These are phyloP conservation scores for Enchytraeus crypticus DNA, from an alignment of 2,888 invertebrate genomes.

Conservation along the genomic window DNA sequence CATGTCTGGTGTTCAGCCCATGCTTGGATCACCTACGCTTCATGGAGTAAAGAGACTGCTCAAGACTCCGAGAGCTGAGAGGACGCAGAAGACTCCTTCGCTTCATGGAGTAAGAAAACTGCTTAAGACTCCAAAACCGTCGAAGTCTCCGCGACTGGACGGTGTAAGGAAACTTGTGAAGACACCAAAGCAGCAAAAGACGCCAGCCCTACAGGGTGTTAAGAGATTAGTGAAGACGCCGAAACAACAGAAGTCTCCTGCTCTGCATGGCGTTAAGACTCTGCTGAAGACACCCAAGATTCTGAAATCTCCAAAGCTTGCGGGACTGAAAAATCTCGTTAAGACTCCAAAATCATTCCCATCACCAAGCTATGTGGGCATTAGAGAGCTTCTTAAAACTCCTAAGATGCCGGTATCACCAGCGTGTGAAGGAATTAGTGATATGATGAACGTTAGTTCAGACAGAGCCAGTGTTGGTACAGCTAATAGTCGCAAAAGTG, in stretches of 20 bases:
- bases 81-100: slow-evolving; percentile 5
- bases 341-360: slow-evolving; percentile 16
- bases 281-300: slow-evolving; percentile 25
- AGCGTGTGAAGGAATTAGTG: slow-evolving; percentile 16
- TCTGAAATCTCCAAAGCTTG: slow-evolving; percentile 13
- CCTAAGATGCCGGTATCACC: slow-evolving; percentile 20
- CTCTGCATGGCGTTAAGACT: slow-evolving; percentile 20
- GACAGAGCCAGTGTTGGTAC: too few species aligned
- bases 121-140: slow-evolving; percentile 16
- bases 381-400: slow-evolving; percentile 22
- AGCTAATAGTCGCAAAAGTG: too few species aligned
- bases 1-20: neutral
- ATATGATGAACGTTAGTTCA: neutral
- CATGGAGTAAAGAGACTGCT: neutral
- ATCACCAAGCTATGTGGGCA: slow-evolving; percentile 17
- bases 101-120: slow-evolving; percentile 16
- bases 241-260: slow-evolving; percentile 12
- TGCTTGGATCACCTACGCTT: slow-evolving; percentile 7
- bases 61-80: slow-evolving; percentile 11
- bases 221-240: slow-evolving; percentile 18
- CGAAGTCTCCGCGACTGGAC: slow-evolving; percentile 7
- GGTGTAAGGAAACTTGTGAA: slow-evolving; percentile 22
- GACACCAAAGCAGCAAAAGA: slow-evolving; percentile 14
- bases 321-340: slow-evolving; percentile 22
- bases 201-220: slow-evolving; percentile 20